Evolutionary conservation across 53 echinoderm and acorn worm species (phyloP).

Genomic region (Actinopyga echinites): DNA sequence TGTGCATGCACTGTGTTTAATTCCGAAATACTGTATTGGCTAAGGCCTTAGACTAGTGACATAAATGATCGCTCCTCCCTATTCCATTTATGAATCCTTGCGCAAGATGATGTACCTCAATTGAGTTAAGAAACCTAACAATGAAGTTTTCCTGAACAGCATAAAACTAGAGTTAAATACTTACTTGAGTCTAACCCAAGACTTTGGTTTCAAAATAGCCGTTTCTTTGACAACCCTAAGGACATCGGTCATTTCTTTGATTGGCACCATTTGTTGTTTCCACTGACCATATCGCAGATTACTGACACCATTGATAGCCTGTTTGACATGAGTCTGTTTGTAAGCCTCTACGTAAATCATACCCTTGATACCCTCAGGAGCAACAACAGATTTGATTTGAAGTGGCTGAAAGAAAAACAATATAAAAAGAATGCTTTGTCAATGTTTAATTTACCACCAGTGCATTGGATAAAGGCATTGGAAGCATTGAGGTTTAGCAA

Average conservation of each 20-base stretch:
- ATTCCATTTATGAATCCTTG: too few relatives aligned
- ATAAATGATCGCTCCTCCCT: too few relatives aligned
- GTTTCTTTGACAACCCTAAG: slow-evolving; percentile 93
- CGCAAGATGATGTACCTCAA: too few relatives aligned
- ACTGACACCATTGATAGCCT: slow-evolving; percentile 92
- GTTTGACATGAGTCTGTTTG: slow-evolving; percentile 98
- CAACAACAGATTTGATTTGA: slow-evolving; percentile 93
- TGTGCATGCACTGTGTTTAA: too few relatives aligned
- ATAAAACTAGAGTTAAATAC: slow-evolving; percentile 34
- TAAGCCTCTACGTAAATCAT: slow-evolving; percentile 95
- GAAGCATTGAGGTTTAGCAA: too few relatives aligned
- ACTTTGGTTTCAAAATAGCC: slow-evolving; percentile 68
- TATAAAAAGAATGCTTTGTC: too few relatives aligned
- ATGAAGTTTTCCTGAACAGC: too few relatives aligned
- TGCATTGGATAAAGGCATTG: too few relatives aligned
- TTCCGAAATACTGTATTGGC: too few relatives aligned
- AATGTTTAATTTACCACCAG: too few relatives aligned
- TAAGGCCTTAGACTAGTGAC: too few relatives aligned
- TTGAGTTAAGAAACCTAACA: too few relatives aligned
- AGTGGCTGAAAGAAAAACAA: slow-evolving; percentile 67
- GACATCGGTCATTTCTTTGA: slow-evolving; percentile 99
- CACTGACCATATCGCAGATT: slow-evolving; percentile 86
- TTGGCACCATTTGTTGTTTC: slow-evolving; percentile 98
- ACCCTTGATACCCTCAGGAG: slow-evolving; percentile 92
- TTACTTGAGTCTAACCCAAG: slow-evolving; percentile 98